A percentile compares a stretch with the other conserved stretches of the same genome.
Evolutionary conservation across 2,888 invertebrate species (phyloP).

Genomic region (Cactoblastis cactorum): DNA sequence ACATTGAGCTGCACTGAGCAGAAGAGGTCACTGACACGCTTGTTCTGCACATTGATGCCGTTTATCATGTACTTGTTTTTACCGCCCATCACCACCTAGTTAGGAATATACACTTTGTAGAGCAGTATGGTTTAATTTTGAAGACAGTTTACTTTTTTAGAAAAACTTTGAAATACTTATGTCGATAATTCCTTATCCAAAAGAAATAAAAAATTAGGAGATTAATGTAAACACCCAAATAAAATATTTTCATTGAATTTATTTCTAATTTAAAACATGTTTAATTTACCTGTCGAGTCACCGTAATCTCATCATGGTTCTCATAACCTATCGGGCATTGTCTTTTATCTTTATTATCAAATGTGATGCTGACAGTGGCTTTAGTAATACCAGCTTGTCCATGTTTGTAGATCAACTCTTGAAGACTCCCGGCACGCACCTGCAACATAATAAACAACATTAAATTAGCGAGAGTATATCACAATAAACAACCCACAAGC

Average conservation of each 20-base stretch:
- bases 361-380: slow-evolving; percentile 96
- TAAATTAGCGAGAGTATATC: slow-evolving; percentile 32
- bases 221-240: neutral
- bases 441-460: slow-evolving; percentile 50
- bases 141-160: too few relatives aligned
- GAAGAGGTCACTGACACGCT: slow-evolving; percentile 95
- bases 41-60: slow-evolving; percentile 93
- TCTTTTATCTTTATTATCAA: slow-evolving; percentile 91
- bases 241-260: too few relatives aligned
- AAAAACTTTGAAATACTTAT: too few relatives aligned
- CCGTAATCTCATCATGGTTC: slow-evolving; percentile 92
- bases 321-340: slow-evolving; percentile 96
- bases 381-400: slow-evolving; percentile 98
- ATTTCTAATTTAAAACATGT: too few relatives aligned
- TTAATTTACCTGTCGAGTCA: slow-evolving; percentile 88
- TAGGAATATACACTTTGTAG: neutral
- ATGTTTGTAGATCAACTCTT: slow-evolving; percentile 98
- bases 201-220: neutral
- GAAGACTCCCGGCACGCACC: slow-evolving; percentile 94
- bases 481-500: slow-evolving; percentile 3
- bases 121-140: too few relatives aligned
- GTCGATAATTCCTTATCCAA: too few relatives aligned
- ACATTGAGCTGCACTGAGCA: slow-evolving; percentile 98
- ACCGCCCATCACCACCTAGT: slow-evolving; percentile 88
- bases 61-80: slow-evolving; percentile 97